phyloP scores from a whole-genome alignment of 92 coral and sea anemone genomes.

The Zoanthus solanderi region DNA sequence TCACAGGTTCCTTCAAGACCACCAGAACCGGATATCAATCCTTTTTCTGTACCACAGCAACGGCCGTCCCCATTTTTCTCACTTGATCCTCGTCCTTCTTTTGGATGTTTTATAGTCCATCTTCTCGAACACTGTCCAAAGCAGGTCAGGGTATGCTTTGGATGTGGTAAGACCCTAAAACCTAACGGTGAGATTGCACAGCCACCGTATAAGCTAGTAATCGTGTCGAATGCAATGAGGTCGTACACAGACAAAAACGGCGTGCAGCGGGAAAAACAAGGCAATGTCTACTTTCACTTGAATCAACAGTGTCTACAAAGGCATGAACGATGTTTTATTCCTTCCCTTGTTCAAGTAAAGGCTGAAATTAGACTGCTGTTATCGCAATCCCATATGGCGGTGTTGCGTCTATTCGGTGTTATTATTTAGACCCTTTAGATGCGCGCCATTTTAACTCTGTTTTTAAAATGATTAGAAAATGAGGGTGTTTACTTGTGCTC shows the following conservation, averaged over 20 bases:
- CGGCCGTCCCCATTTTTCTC: neutral
- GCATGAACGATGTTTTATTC: conserved; percentile 24
- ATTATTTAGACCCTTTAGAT: conserved; percentile 12
- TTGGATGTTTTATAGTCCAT: conserved; percentile 41
- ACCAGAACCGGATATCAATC: neutral
- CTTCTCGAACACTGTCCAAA: conserved; percentile 41
- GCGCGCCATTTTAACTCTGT: conserved; percentile 19
- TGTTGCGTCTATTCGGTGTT: neutral
- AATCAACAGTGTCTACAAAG: too few species aligned
- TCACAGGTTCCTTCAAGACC: too few species aligned
- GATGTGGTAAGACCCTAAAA: conserved; percentile 32
- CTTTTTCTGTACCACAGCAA: neutral
- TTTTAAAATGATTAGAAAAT: neutral
- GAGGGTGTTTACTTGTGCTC: neutral
- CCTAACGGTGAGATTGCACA: conserved; percentile 29
- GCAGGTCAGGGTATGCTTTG: conserved; percentile 45
- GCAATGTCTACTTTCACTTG: conserved; percentile 56
- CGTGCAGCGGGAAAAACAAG: neutral
- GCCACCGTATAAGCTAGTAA: conserved; percentile 21
- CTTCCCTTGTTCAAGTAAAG: conserved; percentile 37
- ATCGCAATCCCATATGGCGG: neutral
- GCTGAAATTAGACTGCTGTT: neutral
- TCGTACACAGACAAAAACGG: conserved; percentile 17
- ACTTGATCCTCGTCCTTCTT: conserved; percentile 17
- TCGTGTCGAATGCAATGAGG: conserved; percentile 43